Conservation (phyloP, 2,888 invertebrate species). For the Aphidius colemani region DNA sequence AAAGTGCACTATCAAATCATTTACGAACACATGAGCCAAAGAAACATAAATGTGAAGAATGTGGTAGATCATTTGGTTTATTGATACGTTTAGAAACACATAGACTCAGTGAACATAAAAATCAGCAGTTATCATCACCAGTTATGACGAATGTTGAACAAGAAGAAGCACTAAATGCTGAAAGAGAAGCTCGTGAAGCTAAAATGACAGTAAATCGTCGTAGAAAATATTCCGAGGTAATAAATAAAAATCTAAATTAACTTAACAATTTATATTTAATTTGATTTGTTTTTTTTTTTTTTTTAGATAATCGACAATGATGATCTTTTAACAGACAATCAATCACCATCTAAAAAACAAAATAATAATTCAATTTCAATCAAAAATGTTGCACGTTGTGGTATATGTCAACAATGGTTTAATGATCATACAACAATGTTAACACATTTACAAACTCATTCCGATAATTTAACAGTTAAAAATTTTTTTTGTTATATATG, state of each 20-base stretch:
- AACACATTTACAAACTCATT: conserved; percentile 48
- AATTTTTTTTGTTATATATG: conserved; percentile 46
- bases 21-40: conserved; percentile 55
- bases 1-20: conserved; percentile 53
- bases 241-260: background rate
- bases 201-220: conserved; percentile 41
- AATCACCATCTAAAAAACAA: conserved; percentile 38
- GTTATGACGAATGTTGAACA: conserved; percentile 47
- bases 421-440: conserved; percentile 52
- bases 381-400: conserved; percentile 49
- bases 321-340: conserved; percentile 35
- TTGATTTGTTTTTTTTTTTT: conserved; percentile 10
- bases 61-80: conserved; percentile 51
- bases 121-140: conserved; percentile 40
- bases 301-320: conserved; percentile 42
- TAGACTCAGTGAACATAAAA: conserved; percentile 48
- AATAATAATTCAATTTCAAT: conserved; percentile 33
- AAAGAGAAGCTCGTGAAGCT: conserved; percentile 50
- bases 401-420: conserved; percentile 50
- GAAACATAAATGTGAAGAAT: conserved; percentile 51
- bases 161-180: conserved; percentile 51
- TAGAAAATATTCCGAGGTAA: conserved; percentile 44
- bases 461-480: conserved; percentile 44
- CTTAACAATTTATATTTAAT: background rate
- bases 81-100: conserved; percentile 50